phyloP scores from a whole-genome alignment of 2,113 vertebrate species.

The Atlantisia rogersi region DNA sequence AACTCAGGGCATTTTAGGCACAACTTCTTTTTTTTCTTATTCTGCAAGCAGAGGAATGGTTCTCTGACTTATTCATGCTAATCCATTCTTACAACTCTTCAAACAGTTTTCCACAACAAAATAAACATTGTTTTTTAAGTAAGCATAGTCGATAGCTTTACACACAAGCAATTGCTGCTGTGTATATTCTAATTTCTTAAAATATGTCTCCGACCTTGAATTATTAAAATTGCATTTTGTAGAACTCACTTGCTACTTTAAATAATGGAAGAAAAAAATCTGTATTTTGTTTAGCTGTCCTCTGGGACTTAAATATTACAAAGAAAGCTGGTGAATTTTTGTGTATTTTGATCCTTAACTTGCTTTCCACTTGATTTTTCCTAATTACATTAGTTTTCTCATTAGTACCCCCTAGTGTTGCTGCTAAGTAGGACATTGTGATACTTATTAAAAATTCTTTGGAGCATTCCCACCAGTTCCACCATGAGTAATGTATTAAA shows the following conservation, averaged over 20 bases:
- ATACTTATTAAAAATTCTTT: neutral
- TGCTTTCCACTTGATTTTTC: neutral
- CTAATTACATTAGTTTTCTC: neutral
- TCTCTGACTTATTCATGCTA: neutral
- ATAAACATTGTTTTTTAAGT: neutral
- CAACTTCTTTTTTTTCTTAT: neutral
- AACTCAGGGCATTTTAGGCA: neutral
- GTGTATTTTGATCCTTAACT: neutral
- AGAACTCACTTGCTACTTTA: neutral
- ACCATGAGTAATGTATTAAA: neutral
- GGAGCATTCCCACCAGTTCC: neutral
- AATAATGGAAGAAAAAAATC: neutral
- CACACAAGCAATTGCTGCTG: neutral
- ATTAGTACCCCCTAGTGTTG: slow-evolving; percentile 38
- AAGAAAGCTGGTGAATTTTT: neutral
- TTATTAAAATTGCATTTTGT: neutral
- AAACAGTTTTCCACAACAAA: neutral
- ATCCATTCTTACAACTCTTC: neutral
- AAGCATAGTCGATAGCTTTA: neutral
- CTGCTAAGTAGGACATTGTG: neutral
- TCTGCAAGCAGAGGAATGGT: neutral
- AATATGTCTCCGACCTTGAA: neutral
- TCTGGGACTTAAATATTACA: neutral
- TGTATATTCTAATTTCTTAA: neutral
- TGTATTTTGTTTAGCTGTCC: neutral